Percentiles rank a stretch among this genome's conserved stretches.
These are phyloP conservation scores for Acanthis flammea DNA, from an alignment of 2,797 vertebrate species.

Conservation along the genomic window DNA sequence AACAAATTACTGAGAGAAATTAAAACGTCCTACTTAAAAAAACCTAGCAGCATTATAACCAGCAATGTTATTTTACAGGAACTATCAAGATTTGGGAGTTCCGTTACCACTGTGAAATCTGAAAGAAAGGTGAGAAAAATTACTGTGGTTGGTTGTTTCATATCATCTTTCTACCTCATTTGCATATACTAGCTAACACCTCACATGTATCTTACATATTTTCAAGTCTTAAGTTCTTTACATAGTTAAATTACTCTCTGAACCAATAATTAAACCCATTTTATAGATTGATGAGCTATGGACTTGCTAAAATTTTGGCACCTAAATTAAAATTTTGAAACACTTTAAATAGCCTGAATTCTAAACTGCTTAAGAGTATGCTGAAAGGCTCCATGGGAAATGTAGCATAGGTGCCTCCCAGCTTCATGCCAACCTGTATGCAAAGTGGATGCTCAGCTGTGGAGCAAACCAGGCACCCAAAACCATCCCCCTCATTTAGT, in stretches of 20 bases:
- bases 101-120: slow-evolving; percentile 65
- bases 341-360: background rate
- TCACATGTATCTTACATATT: background rate
- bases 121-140: slow-evolving; percentile 67
- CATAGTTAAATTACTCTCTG: background rate
- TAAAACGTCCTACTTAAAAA: background rate
- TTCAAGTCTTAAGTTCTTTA: background rate
- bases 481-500: background rate
- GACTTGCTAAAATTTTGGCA: background rate
- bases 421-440: background rate
- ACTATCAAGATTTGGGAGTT: slow-evolving; percentile 76
- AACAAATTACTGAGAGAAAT: background rate
- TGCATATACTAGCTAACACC: background rate
- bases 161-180: background rate
- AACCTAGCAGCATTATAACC: background rate
- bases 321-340: background rate
- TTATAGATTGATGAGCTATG: background rate
- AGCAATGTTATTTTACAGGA: slow-evolving; percentile 63
- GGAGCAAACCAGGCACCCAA: background rate
- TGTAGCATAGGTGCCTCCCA: background rate
- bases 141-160: fast-evolving
- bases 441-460: background rate
- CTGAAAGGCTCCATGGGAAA: background rate
- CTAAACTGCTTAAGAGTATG: background rate
- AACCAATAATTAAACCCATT: background rate